Percentiles rank a stretch among this genome's conserved stretches.
phyloP scores from a whole-genome alignment of 2,113 vertebrate species.

The Tenebrosternarchus preto region DNA sequence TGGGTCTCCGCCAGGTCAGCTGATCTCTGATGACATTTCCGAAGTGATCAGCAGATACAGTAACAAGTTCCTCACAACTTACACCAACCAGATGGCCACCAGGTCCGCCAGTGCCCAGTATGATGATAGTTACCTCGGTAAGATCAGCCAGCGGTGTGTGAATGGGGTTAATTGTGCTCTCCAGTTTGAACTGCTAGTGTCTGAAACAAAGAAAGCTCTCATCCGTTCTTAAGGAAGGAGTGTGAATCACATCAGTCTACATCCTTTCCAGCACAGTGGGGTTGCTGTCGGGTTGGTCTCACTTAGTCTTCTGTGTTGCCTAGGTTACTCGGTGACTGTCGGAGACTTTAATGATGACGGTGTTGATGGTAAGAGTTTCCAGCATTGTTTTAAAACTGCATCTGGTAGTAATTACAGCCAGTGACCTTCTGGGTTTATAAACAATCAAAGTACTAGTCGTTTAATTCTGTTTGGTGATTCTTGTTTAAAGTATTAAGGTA shows the following conservation, averaged over 20 bases:
- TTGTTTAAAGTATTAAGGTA: neutral
- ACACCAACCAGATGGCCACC: constrained; percentile 81
- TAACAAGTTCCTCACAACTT: constrained; percentile 69
- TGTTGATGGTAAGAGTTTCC: constrained; percentile 79
- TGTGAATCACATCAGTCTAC: neutral
- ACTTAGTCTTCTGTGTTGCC: neutral
- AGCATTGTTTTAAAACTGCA: too few relatives aligned
- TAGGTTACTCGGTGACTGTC: constrained; percentile 92
- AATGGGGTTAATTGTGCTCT: too few relatives aligned
- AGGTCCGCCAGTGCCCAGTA: constrained; percentile 83
- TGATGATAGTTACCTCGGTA: constrained; percentile 97
- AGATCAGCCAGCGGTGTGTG: constrained; percentile 26
- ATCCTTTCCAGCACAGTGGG: neutral
- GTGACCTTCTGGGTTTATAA: too few relatives aligned
- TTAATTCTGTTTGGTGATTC: neutral
- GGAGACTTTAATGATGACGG: constrained; percentile 90
- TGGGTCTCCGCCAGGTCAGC: constrained; percentile 80
- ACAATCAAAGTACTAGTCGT: too few relatives aligned
- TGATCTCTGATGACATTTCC: constrained; percentile 89
- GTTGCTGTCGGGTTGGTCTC: neutral
- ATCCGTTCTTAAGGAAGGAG: too few relatives aligned
- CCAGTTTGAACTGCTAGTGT: neutral
- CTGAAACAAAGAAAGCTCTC: neutral
- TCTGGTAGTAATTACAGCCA: neutral
- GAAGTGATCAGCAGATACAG: constrained; percentile 83